These are phyloP conservation scores for Acropternis orthonyx DNA, from an alignment of 2,797 vertebrate species.

Conservation along the genomic window DNA sequence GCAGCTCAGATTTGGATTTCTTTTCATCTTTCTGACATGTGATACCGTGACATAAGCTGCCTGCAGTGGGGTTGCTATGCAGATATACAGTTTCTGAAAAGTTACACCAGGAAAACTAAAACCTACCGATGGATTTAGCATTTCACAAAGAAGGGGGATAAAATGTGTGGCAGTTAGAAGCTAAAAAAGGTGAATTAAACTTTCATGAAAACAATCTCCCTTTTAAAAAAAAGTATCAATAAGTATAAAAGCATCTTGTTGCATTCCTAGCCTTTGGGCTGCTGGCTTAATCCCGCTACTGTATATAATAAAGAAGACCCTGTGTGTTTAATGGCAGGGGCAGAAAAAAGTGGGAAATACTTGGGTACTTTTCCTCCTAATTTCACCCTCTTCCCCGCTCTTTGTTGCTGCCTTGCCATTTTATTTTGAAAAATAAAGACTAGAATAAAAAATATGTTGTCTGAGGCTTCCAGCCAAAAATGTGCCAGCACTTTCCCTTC, in stretches of 20 bases:
- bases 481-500: conserved; percentile 65
- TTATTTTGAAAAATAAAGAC: conserved; percentile 68
- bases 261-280: conserved; percentile 57
- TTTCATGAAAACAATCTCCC: conserved; percentile 74
- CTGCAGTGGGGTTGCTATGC: conserved; percentile 79
- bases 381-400: conserved; percentile 24
- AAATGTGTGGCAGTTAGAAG: conserved; percentile 79
- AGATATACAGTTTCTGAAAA: conserved; percentile 86
- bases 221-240: conserved; percentile 68
- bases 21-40: conserved; percentile 81
- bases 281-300: conserved; percentile 52
- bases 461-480: conserved; percentile 68
- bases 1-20: conserved; percentile 77
- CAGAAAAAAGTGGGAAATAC: conserved; percentile 1
- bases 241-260: conserved; percentile 69
- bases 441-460: conserved; percentile 68
- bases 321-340: neutral
- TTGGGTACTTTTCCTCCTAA: conserved; percentile 22
- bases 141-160: conserved; percentile 79
- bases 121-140: conserved; percentile 78
- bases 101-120: conserved; percentile 83
- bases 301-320: conserved; percentile 51
- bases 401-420: conserved; percentile 49
- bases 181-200: conserved; percentile 75
- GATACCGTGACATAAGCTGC: conserved; percentile 79